A percentile compares a stretch with the other conserved stretches of the same genome.
These are phyloP conservation scores for Poeciliopsis turneri DNA, from an alignment of 2,797 vertebrate genomes.

Conservation along the genomic window DNA sequence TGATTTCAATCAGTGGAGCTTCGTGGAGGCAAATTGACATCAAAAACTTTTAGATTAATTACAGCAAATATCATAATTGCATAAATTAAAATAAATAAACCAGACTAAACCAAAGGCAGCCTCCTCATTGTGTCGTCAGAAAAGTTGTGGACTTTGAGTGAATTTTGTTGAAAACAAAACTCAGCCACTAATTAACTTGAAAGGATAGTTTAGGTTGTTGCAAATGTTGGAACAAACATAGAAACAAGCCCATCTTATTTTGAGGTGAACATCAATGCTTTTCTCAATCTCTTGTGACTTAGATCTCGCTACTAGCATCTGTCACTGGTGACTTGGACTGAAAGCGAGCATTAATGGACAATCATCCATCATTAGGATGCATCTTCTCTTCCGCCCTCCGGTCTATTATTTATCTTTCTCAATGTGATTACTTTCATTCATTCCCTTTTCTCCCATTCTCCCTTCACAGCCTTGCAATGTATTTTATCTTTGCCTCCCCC, in stretches of 20 bases:
- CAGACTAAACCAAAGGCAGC: not conserved
- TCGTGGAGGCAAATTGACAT: not conserved
- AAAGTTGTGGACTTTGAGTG: not conserved
- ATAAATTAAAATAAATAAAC: not conserved
- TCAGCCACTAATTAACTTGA: not conserved
- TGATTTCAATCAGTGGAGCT: not conserved
- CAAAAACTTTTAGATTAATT: not conserved
- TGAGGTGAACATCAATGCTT: not conserved
- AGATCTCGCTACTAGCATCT: not conserved
- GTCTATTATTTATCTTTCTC: constrained; percentile 37
- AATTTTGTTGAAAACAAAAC: not conserved
- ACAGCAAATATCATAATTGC: not conserved
- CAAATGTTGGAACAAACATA: not conserved
- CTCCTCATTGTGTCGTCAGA: not conserved
- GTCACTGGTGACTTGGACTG: not conserved
- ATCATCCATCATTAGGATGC: constrained; percentile 4
- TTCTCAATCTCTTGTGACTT: constrained; percentile 1
- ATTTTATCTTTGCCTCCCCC: constrained; percentile 37
- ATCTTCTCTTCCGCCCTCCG: constrained; percentile 7
- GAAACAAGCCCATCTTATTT: not conserved
- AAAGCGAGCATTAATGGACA: not conserved
- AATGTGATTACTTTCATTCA: constrained; percentile 11
- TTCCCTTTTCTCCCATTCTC: constrained; percentile 23
- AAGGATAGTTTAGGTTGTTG: not conserved
- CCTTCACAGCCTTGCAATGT: constrained; percentile 44